These are phyloP conservation scores for Tenrec ecaudatus DNA, from an alignment of 2,113 vertebrate species.

Conservation along the genomic window DNA sequence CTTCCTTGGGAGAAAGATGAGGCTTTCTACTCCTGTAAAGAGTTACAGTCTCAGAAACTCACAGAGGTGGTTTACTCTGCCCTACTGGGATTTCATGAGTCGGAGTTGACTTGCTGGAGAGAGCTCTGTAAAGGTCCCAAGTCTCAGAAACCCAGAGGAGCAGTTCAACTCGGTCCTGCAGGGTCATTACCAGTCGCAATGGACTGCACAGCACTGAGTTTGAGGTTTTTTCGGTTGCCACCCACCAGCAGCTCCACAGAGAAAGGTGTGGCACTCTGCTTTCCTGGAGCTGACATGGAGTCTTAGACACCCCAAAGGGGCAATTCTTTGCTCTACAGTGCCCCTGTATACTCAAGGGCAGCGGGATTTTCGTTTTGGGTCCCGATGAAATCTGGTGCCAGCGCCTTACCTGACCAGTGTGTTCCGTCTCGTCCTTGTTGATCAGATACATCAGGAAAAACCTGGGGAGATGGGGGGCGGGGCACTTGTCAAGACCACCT, in stretches of 20 bases:
- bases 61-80: too few species aligned
- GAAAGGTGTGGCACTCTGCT: too few species aligned
- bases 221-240: too few species aligned
- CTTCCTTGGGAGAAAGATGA: background rate
- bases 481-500: slow-evolving; percentile 11
- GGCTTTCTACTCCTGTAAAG: too few species aligned
- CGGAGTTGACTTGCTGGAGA: too few species aligned
- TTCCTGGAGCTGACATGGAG: too few species aligned
- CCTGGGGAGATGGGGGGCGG: slow-evolving; percentile 82
- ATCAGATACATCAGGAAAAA: slow-evolving; percentile 98
- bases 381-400: background rate
- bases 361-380: background rate
- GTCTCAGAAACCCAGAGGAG: background rate
- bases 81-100: too few species aligned
- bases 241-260: too few species aligned
- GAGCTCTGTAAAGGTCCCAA: background rate
- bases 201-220: too few species aligned
- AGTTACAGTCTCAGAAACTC: too few species aligned
- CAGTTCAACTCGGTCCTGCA: background rate
- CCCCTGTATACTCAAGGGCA: background rate
- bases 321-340: background rate
- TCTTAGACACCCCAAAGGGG: background rate
- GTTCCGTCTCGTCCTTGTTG: slow-evolving; percentile 96
- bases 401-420: slow-evolving; percentile 94
- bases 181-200: background rate